phyloP scores from a whole-genome alignment of 2,113 vertebrate genomes.

The Phalacrocorax carbo region DNA sequence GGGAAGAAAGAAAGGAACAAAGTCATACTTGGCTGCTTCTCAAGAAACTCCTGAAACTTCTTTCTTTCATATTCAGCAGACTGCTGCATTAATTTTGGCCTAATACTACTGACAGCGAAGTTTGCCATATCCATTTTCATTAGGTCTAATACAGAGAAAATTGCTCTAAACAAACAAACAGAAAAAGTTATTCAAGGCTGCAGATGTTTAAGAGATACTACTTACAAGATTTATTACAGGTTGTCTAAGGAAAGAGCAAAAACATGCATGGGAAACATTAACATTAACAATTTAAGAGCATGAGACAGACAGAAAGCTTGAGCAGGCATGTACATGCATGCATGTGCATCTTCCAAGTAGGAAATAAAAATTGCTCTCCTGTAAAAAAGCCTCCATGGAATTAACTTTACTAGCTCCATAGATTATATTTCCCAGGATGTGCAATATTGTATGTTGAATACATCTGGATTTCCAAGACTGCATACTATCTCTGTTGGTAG shows the following conservation, averaged over 20 bases:
- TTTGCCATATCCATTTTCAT: constrained; percentile 99
- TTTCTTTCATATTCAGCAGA: constrained; percentile 96
- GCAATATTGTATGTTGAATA: neutral
- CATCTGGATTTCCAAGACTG: neutral
- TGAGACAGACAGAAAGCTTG: neutral
- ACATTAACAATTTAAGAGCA: neutral
- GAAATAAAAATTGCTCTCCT: neutral
- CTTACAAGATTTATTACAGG: constrained; percentile 20
- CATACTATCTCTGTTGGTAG: neutral
- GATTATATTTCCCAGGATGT: neutral
- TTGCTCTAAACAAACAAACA: constrained; percentile 80
- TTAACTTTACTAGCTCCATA: neutral
- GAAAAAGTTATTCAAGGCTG: constrained; percentile 19
- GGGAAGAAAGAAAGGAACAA: constrained; percentile 61
- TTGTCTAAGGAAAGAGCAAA: neutral
- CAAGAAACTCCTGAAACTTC: constrained; percentile 93
- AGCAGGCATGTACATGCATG: neutral
- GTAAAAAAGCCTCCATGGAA: neutral
- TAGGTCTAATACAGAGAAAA: constrained; percentile 90
- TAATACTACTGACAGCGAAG: constrained; percentile 90
- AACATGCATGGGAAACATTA: constrained; percentile 19
- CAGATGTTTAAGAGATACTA: neutral
- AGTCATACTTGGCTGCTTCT: constrained; percentile 91
- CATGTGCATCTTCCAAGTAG: neutral
- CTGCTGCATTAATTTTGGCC: constrained; percentile 94